phyloP scores from a whole-genome alignment of 2,113 vertebrate genomes.

The Pipra filicauda region DNA sequence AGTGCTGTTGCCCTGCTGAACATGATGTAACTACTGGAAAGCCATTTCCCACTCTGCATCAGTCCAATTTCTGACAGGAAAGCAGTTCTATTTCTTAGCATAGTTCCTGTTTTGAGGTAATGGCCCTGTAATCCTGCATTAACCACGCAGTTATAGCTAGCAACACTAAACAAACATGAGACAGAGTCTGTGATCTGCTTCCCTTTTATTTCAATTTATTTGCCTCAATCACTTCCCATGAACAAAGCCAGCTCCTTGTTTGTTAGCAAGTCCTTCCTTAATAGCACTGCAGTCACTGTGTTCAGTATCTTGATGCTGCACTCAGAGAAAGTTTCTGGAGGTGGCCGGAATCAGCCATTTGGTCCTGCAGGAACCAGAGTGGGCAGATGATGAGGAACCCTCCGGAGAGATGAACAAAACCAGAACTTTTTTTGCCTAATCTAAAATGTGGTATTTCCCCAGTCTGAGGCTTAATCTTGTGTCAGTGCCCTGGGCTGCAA shows the following conservation, averaged over 20 bases:
- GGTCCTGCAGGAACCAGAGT: background rate
- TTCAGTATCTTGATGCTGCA: background rate
- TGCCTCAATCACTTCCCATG: background rate
- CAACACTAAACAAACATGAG: background rate
- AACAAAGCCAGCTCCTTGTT: background rate
- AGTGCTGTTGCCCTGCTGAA: background rate
- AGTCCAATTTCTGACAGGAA: background rate
- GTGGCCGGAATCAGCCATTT: background rate
- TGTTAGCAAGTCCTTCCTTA: background rate
- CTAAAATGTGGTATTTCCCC: background rate
- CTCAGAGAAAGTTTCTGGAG: background rate
- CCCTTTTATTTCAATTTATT: conserved; percentile 31
- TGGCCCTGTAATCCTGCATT: background rate
- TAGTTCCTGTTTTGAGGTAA: background rate
- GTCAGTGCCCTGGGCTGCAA: background rate
- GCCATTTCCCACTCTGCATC: background rate
- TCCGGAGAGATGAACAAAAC: background rate
- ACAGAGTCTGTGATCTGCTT: background rate
- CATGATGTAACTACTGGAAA: background rate
- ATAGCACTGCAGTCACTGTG: rapidly evolving
- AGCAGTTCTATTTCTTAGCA: background rate
- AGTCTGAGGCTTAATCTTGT: background rate
- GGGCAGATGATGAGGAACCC: background rate
- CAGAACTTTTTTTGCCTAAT: background rate
- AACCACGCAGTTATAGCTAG: background rate